Evolutionary conservation across 1,140 invertebrate species (phyloP).

Genomic region (Gyrodactylus salaris): DNA sequence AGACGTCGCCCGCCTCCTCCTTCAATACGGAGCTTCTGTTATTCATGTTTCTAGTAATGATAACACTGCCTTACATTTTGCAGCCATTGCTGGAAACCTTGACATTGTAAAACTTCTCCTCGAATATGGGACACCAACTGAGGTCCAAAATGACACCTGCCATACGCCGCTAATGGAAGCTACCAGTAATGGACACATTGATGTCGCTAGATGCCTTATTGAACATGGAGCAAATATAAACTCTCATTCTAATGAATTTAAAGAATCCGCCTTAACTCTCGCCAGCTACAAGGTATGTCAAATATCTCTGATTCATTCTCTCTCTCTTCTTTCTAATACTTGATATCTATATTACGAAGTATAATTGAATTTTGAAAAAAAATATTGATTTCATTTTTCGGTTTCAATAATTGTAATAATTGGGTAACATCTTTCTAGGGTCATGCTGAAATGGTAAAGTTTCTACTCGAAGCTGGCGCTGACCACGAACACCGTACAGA

Average conservation of each 20-base stretch:
- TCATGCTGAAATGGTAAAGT: conserved; percentile 23
- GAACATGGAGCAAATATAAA: conserved; percentile 76
- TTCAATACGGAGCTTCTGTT: conserved; percentile 63
- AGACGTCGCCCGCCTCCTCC: conserved; percentile 58
- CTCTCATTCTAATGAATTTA: conserved; percentile 92
- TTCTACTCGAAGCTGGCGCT: conserved; percentile 20
- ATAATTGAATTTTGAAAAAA: background rate
- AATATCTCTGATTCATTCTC: too few species aligned
- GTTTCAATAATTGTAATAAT: background rate
- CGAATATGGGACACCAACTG: conserved; percentile 48
- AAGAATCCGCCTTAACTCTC: conserved; percentile 45
- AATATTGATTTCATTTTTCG: background rate
- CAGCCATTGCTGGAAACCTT: conserved; percentile 69
- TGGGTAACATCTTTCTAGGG: background rate
- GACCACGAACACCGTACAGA: conserved; percentile 73
- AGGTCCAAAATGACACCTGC: conserved; percentile 91
- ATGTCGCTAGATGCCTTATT: conserved; percentile 56
- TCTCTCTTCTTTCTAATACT: too few species aligned
- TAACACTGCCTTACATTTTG: conserved; percentile 88
- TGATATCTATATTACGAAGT: too few species aligned
- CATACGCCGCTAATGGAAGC: conserved; percentile 97
- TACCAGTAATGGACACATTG: conserved; percentile 71
- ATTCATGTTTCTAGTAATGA: conserved; percentile 29
- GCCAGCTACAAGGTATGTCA: conserved; percentile 71
- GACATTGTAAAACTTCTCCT: conserved; percentile 53